Percentiles rank a stretch among this genome's conserved stretches.
Evolutionary conservation across 2,797 vertebrate genomes (phyloP).

Genomic region (Hapalemur alaotrensis): DNA sequence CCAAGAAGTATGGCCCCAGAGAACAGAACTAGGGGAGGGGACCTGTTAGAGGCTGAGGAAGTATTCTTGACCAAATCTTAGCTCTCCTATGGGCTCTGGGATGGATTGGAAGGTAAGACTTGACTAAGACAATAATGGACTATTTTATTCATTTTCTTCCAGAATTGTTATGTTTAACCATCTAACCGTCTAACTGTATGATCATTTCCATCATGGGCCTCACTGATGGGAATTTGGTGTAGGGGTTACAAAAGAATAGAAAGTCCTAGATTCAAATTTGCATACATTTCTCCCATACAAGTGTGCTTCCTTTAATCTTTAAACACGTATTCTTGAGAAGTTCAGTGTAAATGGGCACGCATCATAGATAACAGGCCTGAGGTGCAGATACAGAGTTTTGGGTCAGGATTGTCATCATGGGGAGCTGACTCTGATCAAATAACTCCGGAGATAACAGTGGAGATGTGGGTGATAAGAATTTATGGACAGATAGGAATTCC

Average conservation of each 20-base stretch:
- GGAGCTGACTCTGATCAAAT: neutral
- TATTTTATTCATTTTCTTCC: neutral
- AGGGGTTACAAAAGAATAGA: neutral
- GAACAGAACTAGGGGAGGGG: neutral
- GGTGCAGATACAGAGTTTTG: neutral
- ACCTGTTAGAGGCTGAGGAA: neutral
- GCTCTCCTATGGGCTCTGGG: neutral
- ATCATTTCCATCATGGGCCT: neutral
- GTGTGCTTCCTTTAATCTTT: neutral
- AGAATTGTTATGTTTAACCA: neutral
- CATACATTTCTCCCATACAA: neutral
- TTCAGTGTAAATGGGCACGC: neutral
- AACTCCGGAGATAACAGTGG: neutral
- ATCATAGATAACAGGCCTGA: neutral
- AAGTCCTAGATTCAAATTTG: neutral
- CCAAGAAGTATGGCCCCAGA: neutral
- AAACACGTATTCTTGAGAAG: neutral
- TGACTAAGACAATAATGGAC: neutral
- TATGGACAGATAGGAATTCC: neutral
- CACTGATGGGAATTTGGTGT: neutral
- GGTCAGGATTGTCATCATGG: neutral
- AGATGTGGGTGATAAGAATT: neutral
- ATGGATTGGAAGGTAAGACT: neutral
- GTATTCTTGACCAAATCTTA: neutral
- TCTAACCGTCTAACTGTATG: neutral